Evolutionary conservation across 2,113 vertebrate genomes (phyloP).

Genomic region (Boleophthalmus pectinirostris): DNA sequence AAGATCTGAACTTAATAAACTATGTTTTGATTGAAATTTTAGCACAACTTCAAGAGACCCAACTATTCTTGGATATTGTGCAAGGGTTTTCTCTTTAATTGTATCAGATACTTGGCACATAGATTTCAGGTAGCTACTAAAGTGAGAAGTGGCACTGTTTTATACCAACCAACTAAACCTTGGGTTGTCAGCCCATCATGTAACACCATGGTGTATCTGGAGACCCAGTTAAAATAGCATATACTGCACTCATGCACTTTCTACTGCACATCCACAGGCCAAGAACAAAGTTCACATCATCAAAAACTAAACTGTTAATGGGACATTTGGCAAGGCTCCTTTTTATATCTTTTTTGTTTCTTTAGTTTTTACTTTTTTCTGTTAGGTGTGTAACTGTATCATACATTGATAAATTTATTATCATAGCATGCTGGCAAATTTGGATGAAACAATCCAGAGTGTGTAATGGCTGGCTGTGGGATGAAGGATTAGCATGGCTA

Average conservation of each 20-base stretch:
- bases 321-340: slow-evolving; percentile 62
- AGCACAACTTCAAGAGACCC: slow-evolving; percentile 1
- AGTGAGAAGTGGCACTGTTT: slow-evolving; percentile 52
- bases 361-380: slow-evolving; percentile 14
- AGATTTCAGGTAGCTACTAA: slow-evolving; percentile 60
- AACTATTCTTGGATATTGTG: slow-evolving; percentile 49
- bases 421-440: slow-evolving; percentile 66
- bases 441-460: slow-evolving; percentile 59
- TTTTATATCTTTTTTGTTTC: background rate
- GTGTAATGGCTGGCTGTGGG: slow-evolving; percentile 48
- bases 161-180: slow-evolving; percentile 24
- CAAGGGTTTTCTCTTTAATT: slow-evolving; percentile 15
- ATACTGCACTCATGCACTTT: slow-evolving; percentile 67
- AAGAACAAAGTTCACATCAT: slow-evolving; percentile 55
- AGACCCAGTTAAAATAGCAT: slow-evolving; percentile 40
- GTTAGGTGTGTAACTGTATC: slow-evolving; percentile 45
- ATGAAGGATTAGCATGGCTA: slow-evolving; percentile 48
- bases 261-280: slow-evolving; percentile 62
- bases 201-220: slow-evolving; percentile 14
- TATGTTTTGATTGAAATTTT: background rate
- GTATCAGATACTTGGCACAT: slow-evolving; percentile 57
- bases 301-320: slow-evolving; percentile 46
- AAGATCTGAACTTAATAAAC: background rate
- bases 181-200: slow-evolving; percentile 21
- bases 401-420: slow-evolving; percentile 34